Percentiles rank a stretch among this genome's conserved stretches.
Conservation (phyloP, 2,113 vertebrate genomes). For the Clarias magur region DNA sequence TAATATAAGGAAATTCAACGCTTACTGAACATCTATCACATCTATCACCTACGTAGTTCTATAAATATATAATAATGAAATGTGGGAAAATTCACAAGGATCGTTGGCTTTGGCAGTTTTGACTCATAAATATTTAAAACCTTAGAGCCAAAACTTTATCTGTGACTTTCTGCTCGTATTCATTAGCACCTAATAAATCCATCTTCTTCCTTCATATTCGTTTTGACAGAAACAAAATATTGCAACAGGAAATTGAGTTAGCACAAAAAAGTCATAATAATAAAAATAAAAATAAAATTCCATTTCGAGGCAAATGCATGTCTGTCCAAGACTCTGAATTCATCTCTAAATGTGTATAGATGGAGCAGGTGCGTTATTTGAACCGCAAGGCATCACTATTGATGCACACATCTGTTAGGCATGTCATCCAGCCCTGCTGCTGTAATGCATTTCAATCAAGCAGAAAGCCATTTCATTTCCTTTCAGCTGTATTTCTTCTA, state of each 20-base stretch:
- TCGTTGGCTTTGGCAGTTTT: not conserved
- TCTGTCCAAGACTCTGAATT: not conserved
- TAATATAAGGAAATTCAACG: too few relatives aligned
- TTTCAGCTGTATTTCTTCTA: constrained; percentile 15
- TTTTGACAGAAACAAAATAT: not conserved
- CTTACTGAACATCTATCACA: not conserved
- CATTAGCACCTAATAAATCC: constrained; percentile 15
- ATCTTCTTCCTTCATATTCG: not conserved
- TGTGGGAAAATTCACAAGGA: not conserved
- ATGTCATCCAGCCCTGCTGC: not conserved
- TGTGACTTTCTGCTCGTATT: not conserved
- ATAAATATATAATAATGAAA: not conserved
- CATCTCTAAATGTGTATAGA: not conserved
- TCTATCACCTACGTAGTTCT: too few relatives aligned
- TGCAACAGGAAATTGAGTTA: not conserved
- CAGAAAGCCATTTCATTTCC: constrained; percentile 22
- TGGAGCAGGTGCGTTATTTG: not conserved
- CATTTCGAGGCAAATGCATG: not conserved
- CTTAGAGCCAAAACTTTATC: too few relatives aligned
- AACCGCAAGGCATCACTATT: constrained; percentile 9
- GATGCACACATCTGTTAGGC: constrained; percentile 26
- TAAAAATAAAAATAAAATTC: not conserved
- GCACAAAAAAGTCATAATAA: not conserved
- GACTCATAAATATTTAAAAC: not conserved
- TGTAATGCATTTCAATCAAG: constrained; percentile 34